Conservation (phyloP, 2,113 vertebrate genomes). For the Rhagologus leucostigma region DNA sequence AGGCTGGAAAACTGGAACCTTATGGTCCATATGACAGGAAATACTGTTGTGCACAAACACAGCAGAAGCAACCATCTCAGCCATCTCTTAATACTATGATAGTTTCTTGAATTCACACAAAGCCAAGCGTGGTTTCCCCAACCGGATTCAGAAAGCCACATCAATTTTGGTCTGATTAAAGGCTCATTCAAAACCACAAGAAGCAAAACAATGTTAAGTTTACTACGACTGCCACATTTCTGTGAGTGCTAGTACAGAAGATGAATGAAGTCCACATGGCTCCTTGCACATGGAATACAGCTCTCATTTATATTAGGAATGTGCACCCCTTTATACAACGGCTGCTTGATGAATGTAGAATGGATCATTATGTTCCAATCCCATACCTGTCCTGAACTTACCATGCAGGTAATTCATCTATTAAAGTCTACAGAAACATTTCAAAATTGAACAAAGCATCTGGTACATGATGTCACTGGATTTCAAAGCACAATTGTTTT, state of each 20-base stretch:
- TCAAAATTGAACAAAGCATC: neutral
- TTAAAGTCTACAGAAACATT: neutral
- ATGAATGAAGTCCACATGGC: slow-evolving; percentile 58
- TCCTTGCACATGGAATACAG: neutral
- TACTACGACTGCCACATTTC: slow-evolving; percentile 51
- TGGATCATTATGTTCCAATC: neutral
- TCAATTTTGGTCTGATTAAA: slow-evolving; percentile 66
- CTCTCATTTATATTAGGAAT: slow-evolving; percentile 4
- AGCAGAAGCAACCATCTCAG: slow-evolving; percentile 17
- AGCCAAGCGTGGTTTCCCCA: slow-evolving; percentile 28
- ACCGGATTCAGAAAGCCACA: slow-evolving; percentile 49
- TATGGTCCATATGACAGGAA: slow-evolving; percentile 16
- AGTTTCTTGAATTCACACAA: neutral
- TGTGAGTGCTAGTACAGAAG: slow-evolving; percentile 13
- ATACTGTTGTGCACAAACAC: slow-evolving; percentile 1
- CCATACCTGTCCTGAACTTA: neutral
- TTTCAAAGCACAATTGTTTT: neutral
- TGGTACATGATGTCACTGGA: neutral
- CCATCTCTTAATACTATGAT: neutral
- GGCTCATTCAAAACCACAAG: slow-evolving; percentile 57
- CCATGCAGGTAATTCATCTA: neutral
- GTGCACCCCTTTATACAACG: neutral
- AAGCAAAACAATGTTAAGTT: slow-evolving; percentile 48
- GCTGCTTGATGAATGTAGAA: neutral
- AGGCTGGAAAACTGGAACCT: neutral